phyloP scores from a whole-genome alignment of 35 echinoderm and acorn worm species.

The Hemicentrotus pulcherrimus region DNA sequence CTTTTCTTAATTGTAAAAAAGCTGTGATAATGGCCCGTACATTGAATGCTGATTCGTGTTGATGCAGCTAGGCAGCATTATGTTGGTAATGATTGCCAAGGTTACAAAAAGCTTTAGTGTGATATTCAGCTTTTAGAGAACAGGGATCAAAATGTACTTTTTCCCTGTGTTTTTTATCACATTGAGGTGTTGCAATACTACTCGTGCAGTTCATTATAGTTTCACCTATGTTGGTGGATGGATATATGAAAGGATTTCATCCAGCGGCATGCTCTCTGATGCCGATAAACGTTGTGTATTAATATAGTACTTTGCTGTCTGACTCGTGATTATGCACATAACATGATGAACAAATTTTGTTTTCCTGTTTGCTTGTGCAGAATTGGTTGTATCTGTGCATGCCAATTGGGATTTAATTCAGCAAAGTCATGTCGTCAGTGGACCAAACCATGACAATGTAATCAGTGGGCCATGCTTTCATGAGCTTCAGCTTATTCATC shows the following conservation, averaged over 20 bases:
- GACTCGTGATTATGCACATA: background rate
- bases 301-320: background rate
- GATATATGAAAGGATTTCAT: background rate
- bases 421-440: background rate
- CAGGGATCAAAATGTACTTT: background rate
- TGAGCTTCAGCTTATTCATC: background rate
- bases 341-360: background rate
- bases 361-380: background rate
- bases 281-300: background rate
- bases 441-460: background rate
- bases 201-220: background rate
- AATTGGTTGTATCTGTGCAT: too few relatives aligned
- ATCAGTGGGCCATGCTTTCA: background rate
- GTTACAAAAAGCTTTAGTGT: background rate
- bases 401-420: background rate
- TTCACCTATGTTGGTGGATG: background rate
- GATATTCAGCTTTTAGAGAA: background rate
- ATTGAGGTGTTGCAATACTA: background rate
- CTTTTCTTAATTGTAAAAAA: background rate
- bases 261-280: background rate
- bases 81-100: background rate
- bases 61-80: background rate
- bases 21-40: background rate
- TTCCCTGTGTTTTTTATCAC: background rate
- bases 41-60: background rate